These are phyloP conservation scores for Coranthus polyacanthus DNA, from an alignment of 2,797 vertebrate species.

Conservation along the genomic window DNA sequence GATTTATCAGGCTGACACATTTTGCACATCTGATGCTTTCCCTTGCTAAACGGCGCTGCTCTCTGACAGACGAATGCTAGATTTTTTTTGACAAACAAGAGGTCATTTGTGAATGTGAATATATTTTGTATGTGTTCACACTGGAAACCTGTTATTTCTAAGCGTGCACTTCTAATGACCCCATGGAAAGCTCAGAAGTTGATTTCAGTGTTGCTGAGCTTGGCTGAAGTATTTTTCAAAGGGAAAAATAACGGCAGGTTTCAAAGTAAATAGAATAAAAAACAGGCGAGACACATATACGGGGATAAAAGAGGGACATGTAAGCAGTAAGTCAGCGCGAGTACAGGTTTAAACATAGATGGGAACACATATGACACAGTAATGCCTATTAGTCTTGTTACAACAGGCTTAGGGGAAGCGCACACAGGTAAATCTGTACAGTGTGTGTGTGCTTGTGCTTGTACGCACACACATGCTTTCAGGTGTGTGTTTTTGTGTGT, in stretches of 20 bases:
- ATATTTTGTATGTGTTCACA: no score
- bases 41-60: constrained; percentile 26
- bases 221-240: neutral
- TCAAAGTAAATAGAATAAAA: no score
- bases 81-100: constrained; percentile 11
- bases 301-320: no score
- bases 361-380: constrained; percentile 21
- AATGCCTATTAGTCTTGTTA: constrained; percentile 34
- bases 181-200: neutral
- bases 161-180: neutral
- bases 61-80: constrained; percentile 18
- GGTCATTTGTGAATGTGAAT: constrained; percentile 19
- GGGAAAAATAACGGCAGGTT: no score
- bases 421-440: constrained; percentile 28
- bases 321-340: constrained; percentile 2
- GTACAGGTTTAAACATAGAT: constrained; percentile 5
- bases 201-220: neutral
- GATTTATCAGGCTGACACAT: neutral
- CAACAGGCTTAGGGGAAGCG: constrained; percentile 44
- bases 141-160: constrained; percentile 11
- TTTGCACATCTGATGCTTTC: constrained; percentile 52
- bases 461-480: no score
- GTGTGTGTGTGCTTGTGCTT: neutral
- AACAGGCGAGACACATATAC: no score
- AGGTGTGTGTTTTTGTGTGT: neutral